Percentiles rank a stretch among this genome's conserved stretches.
phyloP scores from a whole-genome alignment of 1,140 invertebrate species.

The Andrena cerasifolii region DNA sequence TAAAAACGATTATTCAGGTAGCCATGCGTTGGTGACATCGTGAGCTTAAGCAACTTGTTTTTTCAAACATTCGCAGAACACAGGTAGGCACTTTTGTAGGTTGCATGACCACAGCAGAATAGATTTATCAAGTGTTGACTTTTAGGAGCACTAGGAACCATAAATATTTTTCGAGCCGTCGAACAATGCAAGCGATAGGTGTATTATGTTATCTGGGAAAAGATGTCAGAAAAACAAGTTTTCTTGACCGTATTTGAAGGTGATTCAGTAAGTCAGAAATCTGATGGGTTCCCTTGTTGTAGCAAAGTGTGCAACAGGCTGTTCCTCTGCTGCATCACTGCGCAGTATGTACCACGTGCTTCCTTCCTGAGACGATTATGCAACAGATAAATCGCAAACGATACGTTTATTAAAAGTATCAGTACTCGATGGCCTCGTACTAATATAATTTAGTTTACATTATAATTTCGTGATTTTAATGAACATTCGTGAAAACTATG shows the following conservation, averaged over 20 bases:
- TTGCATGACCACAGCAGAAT: too few relatives aligned
- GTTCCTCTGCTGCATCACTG: neutral
- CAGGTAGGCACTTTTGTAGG: too few relatives aligned
- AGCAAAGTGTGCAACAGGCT: constrained; percentile 39
- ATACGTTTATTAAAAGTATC: too few relatives aligned
- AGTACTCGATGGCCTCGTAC: too few relatives aligned
- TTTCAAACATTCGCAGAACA: neutral
- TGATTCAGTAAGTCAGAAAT: neutral
- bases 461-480: too few relatives aligned
- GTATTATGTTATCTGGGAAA: too few relatives aligned
- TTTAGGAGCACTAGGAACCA: too few relatives aligned
- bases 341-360: neutral
- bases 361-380: neutral
- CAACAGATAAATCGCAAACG: neutral
- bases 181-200: too few relatives aligned
- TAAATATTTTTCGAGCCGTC: too few relatives aligned
- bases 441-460: too few relatives aligned
- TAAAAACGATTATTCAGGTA: constrained; percentile 34
- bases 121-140: too few relatives aligned
- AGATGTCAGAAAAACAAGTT: neutral
- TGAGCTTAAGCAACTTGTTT: constrained; percentile 48
- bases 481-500: too few relatives aligned
- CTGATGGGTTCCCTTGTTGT: neutral
- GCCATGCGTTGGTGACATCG: constrained; percentile 65
- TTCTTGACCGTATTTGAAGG: neutral